Conservation (phyloP, 2,888 invertebrate genomes). For the Agapostemon virescens region DNA sequence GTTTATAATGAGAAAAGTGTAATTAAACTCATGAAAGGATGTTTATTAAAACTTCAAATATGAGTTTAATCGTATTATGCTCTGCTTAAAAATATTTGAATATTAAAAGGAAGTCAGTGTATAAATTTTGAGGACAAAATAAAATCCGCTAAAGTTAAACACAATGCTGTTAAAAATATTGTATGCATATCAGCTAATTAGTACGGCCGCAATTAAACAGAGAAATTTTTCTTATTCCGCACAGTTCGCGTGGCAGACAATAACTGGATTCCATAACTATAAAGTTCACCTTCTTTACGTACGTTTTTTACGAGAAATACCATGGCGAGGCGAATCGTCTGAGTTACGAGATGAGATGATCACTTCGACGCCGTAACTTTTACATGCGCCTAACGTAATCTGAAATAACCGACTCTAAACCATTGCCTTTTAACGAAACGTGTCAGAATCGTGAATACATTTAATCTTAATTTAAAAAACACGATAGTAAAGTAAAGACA, state of each 20-base stretch:
- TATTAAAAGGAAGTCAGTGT: neutral
- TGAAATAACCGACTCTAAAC: neutral
- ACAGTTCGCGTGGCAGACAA: neutral
- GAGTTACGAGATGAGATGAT: neutral
- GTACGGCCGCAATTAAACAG: neutral
- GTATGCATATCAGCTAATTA: neutral
- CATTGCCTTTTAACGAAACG: neutral
- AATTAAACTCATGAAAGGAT: neutral
- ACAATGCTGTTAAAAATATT: neutral
- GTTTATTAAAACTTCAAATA: neutral
- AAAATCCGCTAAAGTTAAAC: neutral
- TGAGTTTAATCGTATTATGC: neutral
- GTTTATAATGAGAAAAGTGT: neutral
- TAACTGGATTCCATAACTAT: neutral
- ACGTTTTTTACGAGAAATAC: neutral
- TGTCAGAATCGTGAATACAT: neutral
- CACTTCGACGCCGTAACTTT: slow-evolving; percentile 1
- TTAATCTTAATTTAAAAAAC: neutral
- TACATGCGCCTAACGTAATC: neutral
- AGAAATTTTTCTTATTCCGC: neutral
- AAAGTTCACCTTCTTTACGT: slow-evolving; percentile 4
- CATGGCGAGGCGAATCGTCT: neutral
- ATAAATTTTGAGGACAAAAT: neutral
- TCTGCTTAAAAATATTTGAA: neutral
- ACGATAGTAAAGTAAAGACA: neutral